Base-by-base conservation (phyloP, 2,888 invertebrate species). In the Drosophila kuntzei region DNA sequence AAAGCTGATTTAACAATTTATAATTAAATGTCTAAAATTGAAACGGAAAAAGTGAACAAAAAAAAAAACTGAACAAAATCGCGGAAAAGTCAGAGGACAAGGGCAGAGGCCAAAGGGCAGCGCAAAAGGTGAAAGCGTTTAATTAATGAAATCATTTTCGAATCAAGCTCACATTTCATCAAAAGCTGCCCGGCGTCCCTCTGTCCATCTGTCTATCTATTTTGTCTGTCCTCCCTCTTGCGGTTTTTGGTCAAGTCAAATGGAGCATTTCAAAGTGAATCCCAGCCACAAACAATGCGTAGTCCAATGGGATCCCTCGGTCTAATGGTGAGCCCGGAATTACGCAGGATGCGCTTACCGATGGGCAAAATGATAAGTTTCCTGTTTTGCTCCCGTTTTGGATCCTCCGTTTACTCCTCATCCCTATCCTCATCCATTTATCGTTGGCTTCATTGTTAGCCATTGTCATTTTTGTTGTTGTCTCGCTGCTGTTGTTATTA, bases 111-210 rank as follows among this genome's bases (percentile, higher is more conserved):
- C n/a, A 36, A 39, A 25, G 9, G 53, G 59, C 18, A 27, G 18
- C 3, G 18, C 11, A 36, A 47, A 46, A 43, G 49, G 46, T 46
- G 54, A 34, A 41, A 34, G 41, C 43, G 41, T 75, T 75, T 60
- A 73, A 75, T 73, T 73, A 73, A 73, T 73, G 76, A 75, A 75
- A 75, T 75, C 76, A 73, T 73, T 75, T 64, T 73, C 73, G 55
- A 75, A 73, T 73, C 64, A 75, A 75, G 76, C 76, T 59, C 51
- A 55, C 70, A 60, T 73, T 75, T 73, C 69, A 73, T 70, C 64
- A 73, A 63, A 60, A 41, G 46, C 25, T 53, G 64, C n/a, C 27
- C 46, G 27, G 8, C 65, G 25, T 43, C 43, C 18, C 7, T 51
- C 6, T 37, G 12, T n/a, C 36, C 16, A 12, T 25, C 27, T 25